phyloP scores from a whole-genome alignment of 1,140 invertebrate genomes.

The Drosophila subobscura region DNA sequence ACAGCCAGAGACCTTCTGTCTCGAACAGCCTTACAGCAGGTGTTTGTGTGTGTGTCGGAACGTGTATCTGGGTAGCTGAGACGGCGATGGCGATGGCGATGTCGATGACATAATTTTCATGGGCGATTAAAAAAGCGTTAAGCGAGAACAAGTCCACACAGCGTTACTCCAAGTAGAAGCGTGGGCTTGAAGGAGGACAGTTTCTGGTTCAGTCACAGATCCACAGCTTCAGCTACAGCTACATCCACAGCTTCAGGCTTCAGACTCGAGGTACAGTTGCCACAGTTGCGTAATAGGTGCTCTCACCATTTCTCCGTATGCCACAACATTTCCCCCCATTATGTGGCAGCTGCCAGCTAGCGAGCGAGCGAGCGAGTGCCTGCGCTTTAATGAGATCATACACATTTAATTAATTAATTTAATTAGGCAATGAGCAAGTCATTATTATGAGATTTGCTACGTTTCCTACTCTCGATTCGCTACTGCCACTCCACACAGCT shows the following conservation, averaged over 20 bases:
- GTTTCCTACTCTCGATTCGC: slow-evolving; percentile 55
- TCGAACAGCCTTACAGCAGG: background rate
- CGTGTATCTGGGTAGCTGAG: background rate
- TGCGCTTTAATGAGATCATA: slow-evolving; percentile 67
- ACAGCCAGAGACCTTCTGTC: too few relatives aligned
- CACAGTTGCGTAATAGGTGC: slow-evolving; percentile 29
- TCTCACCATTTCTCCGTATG: background rate
- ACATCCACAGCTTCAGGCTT: too few relatives aligned
- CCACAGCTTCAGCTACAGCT: too few relatives aligned
- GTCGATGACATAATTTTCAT: slow-evolving; percentile 59
- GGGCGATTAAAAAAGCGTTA: slow-evolving; percentile 58
- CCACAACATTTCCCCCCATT: slow-evolving; percentile 24
- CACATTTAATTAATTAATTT: slow-evolving; percentile 80
- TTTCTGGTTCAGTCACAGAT: too few relatives aligned
- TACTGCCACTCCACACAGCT: background rate
- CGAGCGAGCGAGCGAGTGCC: too few relatives aligned
- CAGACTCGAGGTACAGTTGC: slow-evolving; percentile 4
- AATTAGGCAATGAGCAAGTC: slow-evolving; percentile 59
- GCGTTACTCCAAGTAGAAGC: slow-evolving; percentile 4
- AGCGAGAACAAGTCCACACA: slow-evolving; percentile 45
- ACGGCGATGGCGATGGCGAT: background rate
- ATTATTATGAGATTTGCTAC: slow-evolving; percentile 59
- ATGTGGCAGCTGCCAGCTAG: background rate
- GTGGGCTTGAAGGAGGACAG: slow-evolving; percentile 11
- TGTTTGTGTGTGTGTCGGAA: background rate